Evolutionary conservation across 2,888 invertebrate genomes (phyloP), one percentile per base, ranked within the genome.

Genomic region (Sclerodermus sp.): DNA sequence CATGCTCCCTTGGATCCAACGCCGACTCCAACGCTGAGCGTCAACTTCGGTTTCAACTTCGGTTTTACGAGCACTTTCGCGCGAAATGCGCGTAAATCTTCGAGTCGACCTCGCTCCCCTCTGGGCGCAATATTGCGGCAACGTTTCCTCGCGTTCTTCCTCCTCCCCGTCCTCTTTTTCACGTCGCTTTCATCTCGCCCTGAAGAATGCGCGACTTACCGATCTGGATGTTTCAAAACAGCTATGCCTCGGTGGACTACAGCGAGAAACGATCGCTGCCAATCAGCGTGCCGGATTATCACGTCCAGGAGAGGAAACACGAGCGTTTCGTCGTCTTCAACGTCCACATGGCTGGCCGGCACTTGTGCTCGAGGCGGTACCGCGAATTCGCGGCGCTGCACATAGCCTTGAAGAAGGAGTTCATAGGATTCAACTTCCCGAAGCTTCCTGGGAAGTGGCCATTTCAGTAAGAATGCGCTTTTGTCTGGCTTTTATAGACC

Each of bases 361-460:
- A 98, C 77, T 82, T 99, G 46, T 99, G 99, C 80, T 97, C 97
- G 43, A 83, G 98, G 44, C 84, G 99, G 34, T 99, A 98, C 79
- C 85, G 96, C 53, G 99, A 99, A 81, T 99, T 98, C 79, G 87
- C 94, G 8, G 89, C 90, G 60, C 81, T 98, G 55, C 93, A 97
- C 73, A 85, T 88, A 68, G 88, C 88, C 66, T 82, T 97, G 47
- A 91, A 96, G 78, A 91, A 94, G 79, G 96, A 97, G 79, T 98
- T 97, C 78, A 84, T 90, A 59, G 97, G 93, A 48, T 98, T 94
- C 78, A 92, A 89, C 79, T 99, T 97, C 77, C 99, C 99, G 0
- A 96, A 96, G 80, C 79, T 99, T 65, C 99, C 99, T 0, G 96
- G 97, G 51, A 99, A 99, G 81, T 98, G 98, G 95, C 96, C 96